Evolutionary conservation across 2,113 vertebrate species (phyloP), one percentile per base, ranked within the genome.

Genomic region (Excalfactoria chinensis): DNA sequence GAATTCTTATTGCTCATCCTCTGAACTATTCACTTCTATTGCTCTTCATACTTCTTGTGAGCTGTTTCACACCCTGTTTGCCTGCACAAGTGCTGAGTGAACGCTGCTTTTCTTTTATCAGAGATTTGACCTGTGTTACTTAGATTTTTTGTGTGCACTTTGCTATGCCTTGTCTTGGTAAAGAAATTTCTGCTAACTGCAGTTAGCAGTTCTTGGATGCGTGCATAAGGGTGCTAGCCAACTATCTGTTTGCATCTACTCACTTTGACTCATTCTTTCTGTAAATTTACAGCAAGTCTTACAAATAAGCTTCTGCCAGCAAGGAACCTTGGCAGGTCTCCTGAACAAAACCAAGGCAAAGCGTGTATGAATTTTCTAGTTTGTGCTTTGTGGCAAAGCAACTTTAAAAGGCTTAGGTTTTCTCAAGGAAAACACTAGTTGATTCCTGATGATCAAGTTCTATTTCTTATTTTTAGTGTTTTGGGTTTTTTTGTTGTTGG

Each of bases 261-360:
- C 18, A 3, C 40, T 92, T 94, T 90, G 91, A 86, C 56, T 90
- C 84, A 60, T 48, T 75, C 62, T 89, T 90, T 68, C 73, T 78
- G 84, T 46, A 63, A 81, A 46, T 56, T 51, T 88, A 35, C 43
- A 90, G 56, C n/a, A 56, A 84, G n/a, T 32, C 37, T 78, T 25
- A 25, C 37, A 37, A 11, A 32, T 26, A 37, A 40, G 56, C 18
- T 10, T 64, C 51, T 75, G 62, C 35, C 4, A 0, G 60, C 16
- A 46, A 49, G 34, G 34, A 92, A 56, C 17, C 46, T 86, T 76
- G 66, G 46, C 84, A 92, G 41, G 20, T 55, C 25, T 94, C 46
- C 88, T 30, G 22, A 64, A 41, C 25, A 55, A 58, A 70, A 46
- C 37, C 51, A 74, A 84, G 32, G 34, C 46, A 40, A 63, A 34